Base-by-base conservation (phyloP, 2,888 invertebrate genomes). In the Rhagonycha fulva region DNA sequence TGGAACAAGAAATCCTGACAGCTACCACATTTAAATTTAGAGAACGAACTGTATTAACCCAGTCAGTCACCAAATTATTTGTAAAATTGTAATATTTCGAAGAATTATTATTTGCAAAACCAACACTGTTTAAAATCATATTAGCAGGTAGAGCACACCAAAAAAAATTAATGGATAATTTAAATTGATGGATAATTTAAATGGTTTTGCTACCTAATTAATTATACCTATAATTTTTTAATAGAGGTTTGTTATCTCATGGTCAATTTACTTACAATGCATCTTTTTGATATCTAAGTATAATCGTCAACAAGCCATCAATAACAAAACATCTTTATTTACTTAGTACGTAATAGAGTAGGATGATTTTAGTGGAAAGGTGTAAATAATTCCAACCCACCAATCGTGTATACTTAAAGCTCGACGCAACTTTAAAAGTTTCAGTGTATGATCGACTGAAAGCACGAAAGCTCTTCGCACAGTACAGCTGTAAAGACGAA, bases 371-470 rank as follows among this genome's bases (percentile, higher is more conserved):
- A 74, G 74, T 68, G 32, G 62, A 72, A 77, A 72, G 77, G 77
- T 75, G 77, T 72, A 74, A 77, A 77, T 68, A 77, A 63, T 72
- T 73, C 72, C 61, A 14, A 14, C 32, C 14, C 76, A 79, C 79
- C 80, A 77, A 75, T 79, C 72, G 77, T 67, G 74, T 66, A 72
- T 81, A 81, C 80, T 78, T 81, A 81, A 81, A 78, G 76, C 76
- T 73, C 74, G 70, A 47, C 78, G 78, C 70, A 71, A 72, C 69
- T 71, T 72, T 71, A 47, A 68, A 67, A 73, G 67, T 71, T 80
- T 77, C 81, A 81, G 81, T 81, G 69, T 61, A 63, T 74, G 70
- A 69, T 70, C 77, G 72, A 76, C 76, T 77, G 75, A 80, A 78
- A 74, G 62, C 75, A 70, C 62, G 76, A 79, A 79, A 79, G 72